phyloP scores from a whole-genome alignment of 2,888 invertebrate genomes.

The Chironomus riparius region DNA sequence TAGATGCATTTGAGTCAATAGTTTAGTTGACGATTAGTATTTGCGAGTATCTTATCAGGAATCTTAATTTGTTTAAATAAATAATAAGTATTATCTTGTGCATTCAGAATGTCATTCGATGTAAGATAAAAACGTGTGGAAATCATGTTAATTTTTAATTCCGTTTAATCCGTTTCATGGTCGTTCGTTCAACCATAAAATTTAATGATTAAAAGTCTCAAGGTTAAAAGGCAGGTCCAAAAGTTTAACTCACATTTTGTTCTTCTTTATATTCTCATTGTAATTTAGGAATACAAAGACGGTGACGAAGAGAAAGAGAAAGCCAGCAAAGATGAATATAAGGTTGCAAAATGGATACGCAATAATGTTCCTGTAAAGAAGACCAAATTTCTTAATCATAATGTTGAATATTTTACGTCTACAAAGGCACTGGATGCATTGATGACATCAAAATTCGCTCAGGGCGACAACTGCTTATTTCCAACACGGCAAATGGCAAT shows the following conservation, averaged over 20 bases:
- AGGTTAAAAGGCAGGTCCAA: neutral
- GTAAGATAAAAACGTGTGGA: neutral
- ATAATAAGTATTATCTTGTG: neutral
- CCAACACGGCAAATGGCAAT: slow-evolving; percentile 70
- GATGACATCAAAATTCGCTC: slow-evolving; percentile 82
- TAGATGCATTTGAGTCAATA: neutral
- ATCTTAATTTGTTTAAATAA: neutral
- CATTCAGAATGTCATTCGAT: neutral
- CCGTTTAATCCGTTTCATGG: too few species aligned
- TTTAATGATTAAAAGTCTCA: neutral
- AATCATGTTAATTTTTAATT: neutral
- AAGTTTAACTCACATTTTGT: neutral
- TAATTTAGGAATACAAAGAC: slow-evolving; percentile 41
- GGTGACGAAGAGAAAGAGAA: slow-evolving; percentile 53
- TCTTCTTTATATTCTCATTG: neutral
- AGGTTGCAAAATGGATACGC: slow-evolving; percentile 88
- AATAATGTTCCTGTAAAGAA: slow-evolving; percentile 90
- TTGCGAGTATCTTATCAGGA: neutral
- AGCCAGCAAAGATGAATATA: slow-evolving; percentile 83
- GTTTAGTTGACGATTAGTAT: neutral
- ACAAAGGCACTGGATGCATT: slow-evolving; percentile 86
- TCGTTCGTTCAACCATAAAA: neutral
- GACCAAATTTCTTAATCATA: slow-evolving; percentile 91
- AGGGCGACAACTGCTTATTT: slow-evolving; percentile 66
- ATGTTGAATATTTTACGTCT: slow-evolving; percentile 93